These are phyloP conservation scores for Peucedramus taeniatus DNA, from an alignment of 2,113 vertebrate genomes.

Conservation along the genomic window DNA sequence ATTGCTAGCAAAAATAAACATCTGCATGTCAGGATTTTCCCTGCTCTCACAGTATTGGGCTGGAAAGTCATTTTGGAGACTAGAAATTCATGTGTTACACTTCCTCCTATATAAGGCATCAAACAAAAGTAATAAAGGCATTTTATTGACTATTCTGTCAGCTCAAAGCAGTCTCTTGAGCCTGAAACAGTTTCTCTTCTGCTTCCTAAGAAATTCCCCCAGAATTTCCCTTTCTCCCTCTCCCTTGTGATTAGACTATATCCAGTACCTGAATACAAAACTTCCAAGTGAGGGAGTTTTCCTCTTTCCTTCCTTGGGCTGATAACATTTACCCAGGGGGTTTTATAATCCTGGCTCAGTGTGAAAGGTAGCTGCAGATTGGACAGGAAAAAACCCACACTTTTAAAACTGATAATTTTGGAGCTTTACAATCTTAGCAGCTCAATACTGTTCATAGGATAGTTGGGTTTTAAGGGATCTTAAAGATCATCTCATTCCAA, in stretches of 20 bases:
- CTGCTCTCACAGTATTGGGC: not conserved
- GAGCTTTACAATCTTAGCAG: not conserved
- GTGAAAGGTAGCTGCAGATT: not conserved
- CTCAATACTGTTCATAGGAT: not conserved
- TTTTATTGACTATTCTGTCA: not conserved
- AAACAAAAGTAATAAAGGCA: not conserved
- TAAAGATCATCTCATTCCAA: not conserved
- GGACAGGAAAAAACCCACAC: not conserved
- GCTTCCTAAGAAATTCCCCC: conserved; percentile 62
- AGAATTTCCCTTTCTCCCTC: conserved; percentile 17
- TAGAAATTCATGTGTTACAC: not conserved
- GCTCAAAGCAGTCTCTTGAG: not conserved
- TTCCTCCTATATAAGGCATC: not conserved
- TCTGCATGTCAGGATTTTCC: not conserved
- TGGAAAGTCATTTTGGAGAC: not conserved
- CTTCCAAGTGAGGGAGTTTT: not conserved
- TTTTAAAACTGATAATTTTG: not conserved
- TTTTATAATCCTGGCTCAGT: not conserved
- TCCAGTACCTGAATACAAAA: not conserved
- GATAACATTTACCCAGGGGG: not conserved
- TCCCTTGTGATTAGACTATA: not conserved
- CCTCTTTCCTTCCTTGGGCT: not conserved
- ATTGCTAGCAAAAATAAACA: not conserved
- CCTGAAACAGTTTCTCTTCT: conserved; percentile 31
- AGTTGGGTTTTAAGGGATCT: not conserved